Evolutionary conservation across 2,113 vertebrate species (phyloP).

Genomic region (Meriones unguiculatus): DNA sequence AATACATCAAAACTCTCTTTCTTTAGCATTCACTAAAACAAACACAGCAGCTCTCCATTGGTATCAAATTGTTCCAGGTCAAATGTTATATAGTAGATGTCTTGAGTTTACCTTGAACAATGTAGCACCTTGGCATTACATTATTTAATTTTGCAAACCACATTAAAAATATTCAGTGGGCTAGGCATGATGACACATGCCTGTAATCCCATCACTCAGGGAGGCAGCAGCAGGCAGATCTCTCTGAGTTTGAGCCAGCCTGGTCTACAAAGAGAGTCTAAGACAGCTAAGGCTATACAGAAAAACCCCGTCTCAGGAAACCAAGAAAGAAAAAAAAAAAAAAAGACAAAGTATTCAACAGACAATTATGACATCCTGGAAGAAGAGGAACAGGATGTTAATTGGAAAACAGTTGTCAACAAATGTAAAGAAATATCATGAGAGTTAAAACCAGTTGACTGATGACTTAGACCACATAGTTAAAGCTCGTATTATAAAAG

Average conservation of each 20-base stretch:
- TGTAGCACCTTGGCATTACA: neutral
- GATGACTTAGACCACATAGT: too few species aligned
- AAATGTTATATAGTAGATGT: neutral
- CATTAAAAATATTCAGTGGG: neutral
- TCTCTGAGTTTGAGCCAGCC: too few species aligned
- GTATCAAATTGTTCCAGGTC: neutral
- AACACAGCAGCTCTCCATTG: neutral
- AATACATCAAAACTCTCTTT: neutral
- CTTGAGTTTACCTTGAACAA: neutral
- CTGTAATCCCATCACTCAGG: too few species aligned
- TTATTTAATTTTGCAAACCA: neutral
- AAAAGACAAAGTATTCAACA: neutral
- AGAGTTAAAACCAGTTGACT: neutral
- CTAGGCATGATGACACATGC: too few species aligned
- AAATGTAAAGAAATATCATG: neutral
- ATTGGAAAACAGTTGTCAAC: neutral
- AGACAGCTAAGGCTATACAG: too few species aligned
- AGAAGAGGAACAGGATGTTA: neutral
- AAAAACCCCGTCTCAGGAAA: too few species aligned
- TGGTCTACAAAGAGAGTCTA: too few species aligned
- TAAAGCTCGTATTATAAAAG: neutral
- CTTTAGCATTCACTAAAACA: neutral
- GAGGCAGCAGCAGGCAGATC: too few species aligned
- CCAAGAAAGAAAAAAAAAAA: too few species aligned
- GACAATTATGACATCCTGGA: neutral